A percentile compares a stretch with the other conserved stretches of the same genome.
phyloP scores from a whole-genome alignment of 2,888 invertebrate genomes.

The Cancer borealis region DNA sequence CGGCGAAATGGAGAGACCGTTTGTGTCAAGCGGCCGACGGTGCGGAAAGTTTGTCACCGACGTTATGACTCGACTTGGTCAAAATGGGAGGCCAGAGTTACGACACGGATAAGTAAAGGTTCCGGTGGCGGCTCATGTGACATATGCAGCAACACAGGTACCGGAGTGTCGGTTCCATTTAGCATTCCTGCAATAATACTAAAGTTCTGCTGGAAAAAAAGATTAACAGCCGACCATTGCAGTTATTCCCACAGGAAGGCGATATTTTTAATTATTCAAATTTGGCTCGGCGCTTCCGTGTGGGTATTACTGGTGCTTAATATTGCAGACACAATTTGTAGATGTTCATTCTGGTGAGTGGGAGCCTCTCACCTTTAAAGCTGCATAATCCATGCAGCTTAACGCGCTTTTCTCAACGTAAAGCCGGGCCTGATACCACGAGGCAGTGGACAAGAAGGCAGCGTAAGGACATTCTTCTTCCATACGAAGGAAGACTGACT shows the following conservation, averaged over 20 bases:
- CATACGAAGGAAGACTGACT: background rate
- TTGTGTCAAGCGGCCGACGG: conserved; percentile 6
- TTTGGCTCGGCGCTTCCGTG: background rate
- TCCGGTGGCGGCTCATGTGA: background rate
- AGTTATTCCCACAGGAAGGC: background rate
- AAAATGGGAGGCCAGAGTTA: conserved; percentile 12
- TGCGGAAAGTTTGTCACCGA: background rate
- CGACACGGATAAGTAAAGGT: conserved; percentile 5
- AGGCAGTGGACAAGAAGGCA: background rate
- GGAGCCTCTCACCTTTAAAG: background rate
- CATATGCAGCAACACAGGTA: background rate
- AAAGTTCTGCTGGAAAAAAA: background rate
- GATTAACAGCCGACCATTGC: background rate
- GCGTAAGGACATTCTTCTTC: background rate
- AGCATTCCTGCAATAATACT: background rate
- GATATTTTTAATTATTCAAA: conserved; percentile 32
- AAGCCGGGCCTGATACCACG: background rate
- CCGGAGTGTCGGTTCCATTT: background rate
- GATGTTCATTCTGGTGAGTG: background rate
- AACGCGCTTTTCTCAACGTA: background rate
- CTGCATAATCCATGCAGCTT: background rate
- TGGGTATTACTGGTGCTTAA: background rate
- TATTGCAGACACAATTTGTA: background rate
- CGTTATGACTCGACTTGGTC: conserved; percentile 15
- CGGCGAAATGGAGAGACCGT: background rate